These are phyloP conservation scores for Pangasius djambal DNA, from an alignment of 2,797 vertebrate species.

Conservation along the genomic window DNA sequence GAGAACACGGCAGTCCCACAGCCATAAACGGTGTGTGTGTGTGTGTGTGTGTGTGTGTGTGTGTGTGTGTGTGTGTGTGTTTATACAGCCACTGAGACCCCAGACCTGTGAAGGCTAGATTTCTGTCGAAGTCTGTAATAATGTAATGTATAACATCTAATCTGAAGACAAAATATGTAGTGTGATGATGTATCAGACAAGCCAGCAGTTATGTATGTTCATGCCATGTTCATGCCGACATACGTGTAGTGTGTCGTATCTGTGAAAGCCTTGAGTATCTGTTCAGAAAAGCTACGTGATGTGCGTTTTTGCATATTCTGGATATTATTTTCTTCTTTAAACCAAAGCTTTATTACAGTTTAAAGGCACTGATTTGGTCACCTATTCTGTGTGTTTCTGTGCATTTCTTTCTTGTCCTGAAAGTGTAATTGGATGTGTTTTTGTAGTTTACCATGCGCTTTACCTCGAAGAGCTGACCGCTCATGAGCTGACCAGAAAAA, in stretches of 20 bases:
- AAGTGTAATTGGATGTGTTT: conserved; percentile 4
- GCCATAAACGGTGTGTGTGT: conserved; percentile 82
- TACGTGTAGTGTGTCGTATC: not conserved
- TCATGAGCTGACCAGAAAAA: conserved; percentile 75
- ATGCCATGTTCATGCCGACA: not conserved
- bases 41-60: conserved; percentile 66
- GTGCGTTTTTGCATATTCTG: not conserved
- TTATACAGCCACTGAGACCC: not conserved
- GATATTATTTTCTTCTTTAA: not conserved
- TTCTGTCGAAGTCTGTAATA: not conserved
- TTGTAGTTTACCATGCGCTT: conserved; percentile 77
- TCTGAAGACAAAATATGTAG: not conserved
- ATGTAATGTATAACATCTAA: not conserved
- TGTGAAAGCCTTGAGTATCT: not conserved
- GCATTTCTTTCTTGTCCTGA: not conserved
- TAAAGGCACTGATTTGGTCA: not conserved
- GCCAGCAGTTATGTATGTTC: not conserved
- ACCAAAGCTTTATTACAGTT: not conserved
- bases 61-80: not conserved
- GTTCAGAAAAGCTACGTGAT: not conserved
- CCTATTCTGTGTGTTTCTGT: not conserved
- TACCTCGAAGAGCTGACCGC: conserved; percentile 76
- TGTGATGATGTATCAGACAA: not conserved
- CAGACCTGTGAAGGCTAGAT: not conserved
- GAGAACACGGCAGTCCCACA: conserved; percentile 78